These are phyloP conservation scores for Poecilobothrus nobilitatus DNA, from an alignment of 2,888 invertebrate genomes.

Conservation along the genomic window DNA sequence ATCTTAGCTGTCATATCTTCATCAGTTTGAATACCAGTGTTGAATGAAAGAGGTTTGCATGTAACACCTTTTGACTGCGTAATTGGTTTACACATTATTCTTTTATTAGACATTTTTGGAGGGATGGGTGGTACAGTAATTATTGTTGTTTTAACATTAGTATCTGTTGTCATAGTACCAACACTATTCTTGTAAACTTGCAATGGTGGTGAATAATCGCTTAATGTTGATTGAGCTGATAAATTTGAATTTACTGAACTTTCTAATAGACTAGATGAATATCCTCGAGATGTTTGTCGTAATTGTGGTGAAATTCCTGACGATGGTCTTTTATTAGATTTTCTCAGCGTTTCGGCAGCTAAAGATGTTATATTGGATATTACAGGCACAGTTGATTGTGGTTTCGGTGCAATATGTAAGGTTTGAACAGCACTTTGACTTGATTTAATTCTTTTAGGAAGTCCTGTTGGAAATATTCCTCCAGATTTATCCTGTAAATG, in stretches of 20 bases:
- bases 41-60: conserved; percentile 60
- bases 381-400: conserved; percentile 46
- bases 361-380: conserved; percentile 60
- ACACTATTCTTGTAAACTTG: neutral
- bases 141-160: conserved; percentile 51
- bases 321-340: neutral
- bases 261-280: conserved; percentile 34
- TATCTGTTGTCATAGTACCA: conserved; percentile 1
- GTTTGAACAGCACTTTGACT: conserved; percentile 14
- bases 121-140: conserved; percentile 71
- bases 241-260: conserved; percentile 22
- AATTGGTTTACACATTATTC: conserved; percentile 67
- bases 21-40: conserved; percentile 65
- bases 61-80: conserved; percentile 65
- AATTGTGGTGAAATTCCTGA: neutral
- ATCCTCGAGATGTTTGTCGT: conserved; percentile 19
- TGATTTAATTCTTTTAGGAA: conserved; percentile 46
- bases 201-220: neutral
- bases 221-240: neutral
- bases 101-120: conserved; percentile 65
- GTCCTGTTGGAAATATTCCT: conserved; percentile 48
- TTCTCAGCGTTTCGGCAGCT: conserved; percentile 34
- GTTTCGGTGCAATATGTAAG: conserved; percentile 10
- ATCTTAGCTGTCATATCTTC: conserved; percentile 55
- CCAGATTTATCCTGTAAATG: conserved; percentile 23